Base-by-base conservation (phyloP, 2,888 invertebrate species). In the Hermodice carunculata region DNA sequence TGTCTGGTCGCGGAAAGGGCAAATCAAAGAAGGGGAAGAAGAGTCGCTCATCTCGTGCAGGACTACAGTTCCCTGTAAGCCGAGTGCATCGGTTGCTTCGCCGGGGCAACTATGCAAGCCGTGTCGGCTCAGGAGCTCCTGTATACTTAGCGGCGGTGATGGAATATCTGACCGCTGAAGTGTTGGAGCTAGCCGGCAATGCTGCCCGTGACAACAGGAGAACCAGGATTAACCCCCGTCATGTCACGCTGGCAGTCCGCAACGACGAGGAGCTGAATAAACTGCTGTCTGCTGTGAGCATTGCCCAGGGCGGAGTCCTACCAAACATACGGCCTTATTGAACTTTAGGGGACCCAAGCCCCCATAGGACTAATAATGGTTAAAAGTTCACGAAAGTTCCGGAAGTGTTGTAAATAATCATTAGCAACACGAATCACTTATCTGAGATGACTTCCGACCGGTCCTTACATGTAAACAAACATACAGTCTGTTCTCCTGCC, bases 201-300 rank as follows among this genome's bases (percentile, higher is more conserved):
- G 85, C 85, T 42, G 85, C 86, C 49, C 76, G 86, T 28, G 86
- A 86, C 77, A 91, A 91, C 80, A 90, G 91, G 26, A 90, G 91
- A 56, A 87, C 87, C 0, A 87, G 90, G 85, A 92, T 94, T 77
- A 91, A 91, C 57, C 92, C 93, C 0, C 89, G 93, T 49, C 93
- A 93, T 82, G 87, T 94, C 31, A 91, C 93, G 81, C 80, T 94
- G 72, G 93, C 93, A 19, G 90, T 94, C 57, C 88, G 92, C 19
- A 93, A 93, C 82, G 93, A 94, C 81, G 92, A 93, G 76, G 94
- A 94, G 79, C 86, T 94, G 76, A 92, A 92, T 82, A 91, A 90
- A 82, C 86, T 94, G 56, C 85, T 94, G 1, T 88, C 90, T 0
- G 91, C 91, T 40, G 93, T 93, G 1, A 93, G 92, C 26, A 93